These are phyloP conservation scores for Noctuana brunneofusca DNA, from an alignment of 2,888 invertebrate genomes.

Conservation along the genomic window DNA sequence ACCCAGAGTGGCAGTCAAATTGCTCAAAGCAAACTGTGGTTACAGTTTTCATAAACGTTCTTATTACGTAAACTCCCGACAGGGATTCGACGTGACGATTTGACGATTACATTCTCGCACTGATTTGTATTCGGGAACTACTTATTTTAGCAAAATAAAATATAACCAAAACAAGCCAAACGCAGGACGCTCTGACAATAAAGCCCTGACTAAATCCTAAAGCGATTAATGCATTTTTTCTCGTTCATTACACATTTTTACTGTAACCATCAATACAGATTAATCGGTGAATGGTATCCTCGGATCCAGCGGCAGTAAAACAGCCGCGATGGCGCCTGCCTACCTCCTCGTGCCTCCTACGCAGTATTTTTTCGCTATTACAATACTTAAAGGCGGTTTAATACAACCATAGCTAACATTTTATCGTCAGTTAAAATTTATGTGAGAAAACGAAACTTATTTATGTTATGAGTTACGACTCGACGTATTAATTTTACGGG, in stretches of 20 bases:
- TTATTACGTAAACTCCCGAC: too few relatives aligned
- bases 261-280: constrained; percentile 1
- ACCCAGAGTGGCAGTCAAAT: too few relatives aligned
- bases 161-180: too few relatives aligned
- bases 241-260: constrained; percentile 1
- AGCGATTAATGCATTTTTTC: too few relatives aligned
- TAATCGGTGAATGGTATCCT: not conserved
- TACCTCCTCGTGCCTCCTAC: not conserved
- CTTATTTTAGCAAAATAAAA: too few relatives aligned
- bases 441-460: constrained; percentile 26
- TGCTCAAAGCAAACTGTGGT: too few relatives aligned
- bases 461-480: constrained; percentile 17
- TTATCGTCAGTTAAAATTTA: constrained; percentile 22
- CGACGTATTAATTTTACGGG: constrained; percentile 26
- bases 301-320: not conserved
- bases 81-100: too few relatives aligned
- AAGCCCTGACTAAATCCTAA: not conserved
- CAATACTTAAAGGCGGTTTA: constrained; percentile 2
- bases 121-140: too few relatives aligned
- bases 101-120: too few relatives aligned
- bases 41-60: too few relatives aligned
- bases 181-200: too few relatives aligned
- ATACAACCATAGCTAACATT: constrained; percentile 15
- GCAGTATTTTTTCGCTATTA: constrained; percentile 3
- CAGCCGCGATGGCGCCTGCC: not conserved